Evolutionary conservation across 1,140 invertebrate genomes (phyloP).

Genomic region (Diachasma alloeum): DNA sequence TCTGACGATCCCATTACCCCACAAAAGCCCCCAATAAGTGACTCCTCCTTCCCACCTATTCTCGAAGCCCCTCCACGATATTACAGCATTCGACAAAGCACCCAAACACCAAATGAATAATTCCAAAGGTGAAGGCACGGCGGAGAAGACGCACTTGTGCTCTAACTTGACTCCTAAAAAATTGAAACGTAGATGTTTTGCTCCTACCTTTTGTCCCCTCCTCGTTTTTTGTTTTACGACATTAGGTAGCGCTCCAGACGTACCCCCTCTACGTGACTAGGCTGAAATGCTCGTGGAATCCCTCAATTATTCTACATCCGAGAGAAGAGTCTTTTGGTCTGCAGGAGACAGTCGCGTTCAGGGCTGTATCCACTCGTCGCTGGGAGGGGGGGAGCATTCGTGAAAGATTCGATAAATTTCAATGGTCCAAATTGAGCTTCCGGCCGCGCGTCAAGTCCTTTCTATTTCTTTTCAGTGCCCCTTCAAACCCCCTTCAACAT

Average conservation of each 20-base stretch:
- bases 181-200: too few relatives aligned
- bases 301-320: slow-evolving; percentile 34
- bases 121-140: too few relatives aligned
- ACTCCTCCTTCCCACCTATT: too few relatives aligned
- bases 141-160: background rate
- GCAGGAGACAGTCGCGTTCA: background rate
- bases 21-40: too few relatives aligned
- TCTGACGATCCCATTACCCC: background rate
- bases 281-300: slow-evolving; percentile 8
- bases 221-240: too few relatives aligned
- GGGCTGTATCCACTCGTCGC: background rate
- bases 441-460: background rate
- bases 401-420: slow-evolving; percentile 32
- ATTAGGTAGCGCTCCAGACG: background rate
- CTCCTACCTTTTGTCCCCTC: too few relatives aligned
- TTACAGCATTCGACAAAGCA: too few relatives aligned
- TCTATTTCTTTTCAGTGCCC: background rate
- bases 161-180: too few relatives aligned
- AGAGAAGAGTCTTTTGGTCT: slow-evolving; percentile 7
- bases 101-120: background rate
- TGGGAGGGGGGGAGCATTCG: too few relatives aligned
- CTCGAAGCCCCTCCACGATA: too few relatives aligned
- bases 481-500: background rate
- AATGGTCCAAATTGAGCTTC: slow-evolving; percentile 32
- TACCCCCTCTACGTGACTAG: slow-evolving; percentile 33